A percentile compares a stretch with the other conserved stretches of the same genome.
These are phyloP conservation scores for Zosterops japonicus DNA, from an alignment of 2,113 vertebrate genomes.

Conservation along the genomic window DNA sequence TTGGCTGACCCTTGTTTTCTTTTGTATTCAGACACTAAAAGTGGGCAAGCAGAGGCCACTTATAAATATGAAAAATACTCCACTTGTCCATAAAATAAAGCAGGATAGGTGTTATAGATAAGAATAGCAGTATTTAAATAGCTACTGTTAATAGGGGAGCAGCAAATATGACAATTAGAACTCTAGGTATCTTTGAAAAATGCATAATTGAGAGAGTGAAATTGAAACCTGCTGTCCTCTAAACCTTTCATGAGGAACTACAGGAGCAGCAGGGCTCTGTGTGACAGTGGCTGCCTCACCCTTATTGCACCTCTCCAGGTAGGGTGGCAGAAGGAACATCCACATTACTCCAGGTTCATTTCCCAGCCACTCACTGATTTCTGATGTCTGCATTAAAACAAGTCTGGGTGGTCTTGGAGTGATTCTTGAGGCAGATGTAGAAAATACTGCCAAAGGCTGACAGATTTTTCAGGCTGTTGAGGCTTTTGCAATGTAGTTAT, in stretches of 20 bases:
- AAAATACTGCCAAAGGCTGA: not conserved
- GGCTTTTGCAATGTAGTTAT: not conserved
- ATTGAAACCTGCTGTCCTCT: not conserved
- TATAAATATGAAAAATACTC: rapidly evolving
- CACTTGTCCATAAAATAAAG: not conserved
- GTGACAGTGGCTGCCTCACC: not conserved
- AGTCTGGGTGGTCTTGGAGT: not conserved
- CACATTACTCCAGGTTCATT: rapidly evolving
- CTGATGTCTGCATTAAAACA: not conserved
- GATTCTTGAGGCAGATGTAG: not conserved
- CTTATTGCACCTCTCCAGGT: rapidly evolving
- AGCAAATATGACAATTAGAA: not conserved
- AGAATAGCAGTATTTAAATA: not conserved
- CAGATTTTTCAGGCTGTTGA: not conserved
- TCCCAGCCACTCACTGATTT: not conserved
- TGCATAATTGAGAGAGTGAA: not conserved
- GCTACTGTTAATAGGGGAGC: not conserved
- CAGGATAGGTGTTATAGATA: not conserved
- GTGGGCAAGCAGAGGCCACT: not conserved
- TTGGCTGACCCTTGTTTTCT: not conserved
- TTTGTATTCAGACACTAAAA: not conserved
- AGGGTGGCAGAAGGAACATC: not conserved
- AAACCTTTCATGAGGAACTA: rapidly evolving
- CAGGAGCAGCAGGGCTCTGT: rapidly evolving
- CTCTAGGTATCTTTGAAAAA: not conserved